Conservation (phyloP, 2,797 vertebrate species). For the Hemibagrus guttatus region DNA sequence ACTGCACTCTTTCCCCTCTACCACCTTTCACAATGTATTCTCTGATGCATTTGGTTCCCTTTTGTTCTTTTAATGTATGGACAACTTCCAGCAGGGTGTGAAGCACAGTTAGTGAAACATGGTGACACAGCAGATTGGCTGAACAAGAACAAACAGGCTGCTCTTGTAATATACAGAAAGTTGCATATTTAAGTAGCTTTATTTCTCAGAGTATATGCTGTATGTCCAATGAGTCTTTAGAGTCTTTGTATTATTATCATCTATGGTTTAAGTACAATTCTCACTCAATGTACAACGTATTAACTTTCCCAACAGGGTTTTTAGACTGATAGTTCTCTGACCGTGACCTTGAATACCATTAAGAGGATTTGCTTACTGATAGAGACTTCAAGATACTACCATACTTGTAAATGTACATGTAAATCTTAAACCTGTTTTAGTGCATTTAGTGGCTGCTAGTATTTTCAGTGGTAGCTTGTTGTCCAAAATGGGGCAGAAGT, state of each 20-base stretch:
- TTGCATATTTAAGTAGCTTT: neutral
- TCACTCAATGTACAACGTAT: no score
- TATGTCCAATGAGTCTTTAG: neutral
- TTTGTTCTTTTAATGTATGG: slow-evolving; percentile 32
- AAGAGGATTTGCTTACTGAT: neutral
- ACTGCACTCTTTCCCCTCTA: slow-evolving; percentile 1
- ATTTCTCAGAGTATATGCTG: neutral
- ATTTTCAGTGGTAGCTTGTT: neutral
- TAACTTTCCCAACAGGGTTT: neutral
- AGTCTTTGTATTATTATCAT: neutral
- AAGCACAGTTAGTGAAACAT: slow-evolving; percentile 15
- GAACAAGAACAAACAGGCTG: neutral
- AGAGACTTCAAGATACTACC: neutral
- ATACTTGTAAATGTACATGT: neutral
- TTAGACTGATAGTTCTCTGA: neutral
- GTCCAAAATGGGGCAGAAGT: neutral
- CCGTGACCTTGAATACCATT: neutral
- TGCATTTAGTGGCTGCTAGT: neutral
- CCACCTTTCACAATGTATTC: neutral
- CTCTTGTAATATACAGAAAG: neutral
- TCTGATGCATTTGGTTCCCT: slow-evolving; percentile 3
- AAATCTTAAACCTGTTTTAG: neutral
- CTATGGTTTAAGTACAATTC: neutral
- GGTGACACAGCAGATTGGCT: neutral
- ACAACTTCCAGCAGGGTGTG: slow-evolving; percentile 8